These are phyloP conservation scores for Ethmia dodecea DNA, from an alignment of 2,888 invertebrate genomes.

Conservation along the genomic window DNA sequence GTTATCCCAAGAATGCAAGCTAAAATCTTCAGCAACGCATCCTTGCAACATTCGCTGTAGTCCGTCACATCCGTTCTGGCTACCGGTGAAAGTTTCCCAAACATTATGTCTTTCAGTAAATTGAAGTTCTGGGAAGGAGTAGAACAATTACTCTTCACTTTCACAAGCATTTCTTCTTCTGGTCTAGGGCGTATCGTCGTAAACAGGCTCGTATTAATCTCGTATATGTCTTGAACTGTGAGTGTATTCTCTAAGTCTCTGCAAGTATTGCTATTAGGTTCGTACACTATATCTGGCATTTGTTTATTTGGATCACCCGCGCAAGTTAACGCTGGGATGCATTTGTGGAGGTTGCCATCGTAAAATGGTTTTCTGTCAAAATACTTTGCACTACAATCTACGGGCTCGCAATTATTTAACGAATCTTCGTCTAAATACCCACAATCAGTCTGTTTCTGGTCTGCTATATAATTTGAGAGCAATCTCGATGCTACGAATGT, in stretches of 20 bases:
- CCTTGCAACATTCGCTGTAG: constrained; percentile 30
- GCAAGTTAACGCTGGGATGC: constrained; percentile 38
- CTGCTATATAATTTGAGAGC: constrained; percentile 25
- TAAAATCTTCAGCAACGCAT: constrained; percentile 38
- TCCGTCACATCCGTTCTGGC: constrained; percentile 27
- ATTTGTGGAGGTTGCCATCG: constrained; percentile 29
- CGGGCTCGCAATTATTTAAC: constrained; percentile 40
- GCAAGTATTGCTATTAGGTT: constrained; percentile 44
- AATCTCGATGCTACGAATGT: constrained; percentile 18
- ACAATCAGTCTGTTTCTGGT: constrained; percentile 29
- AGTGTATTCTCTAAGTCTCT: constrained; percentile 43
- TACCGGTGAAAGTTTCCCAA: constrained; percentile 38
- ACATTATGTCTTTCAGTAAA: constrained; percentile 42
- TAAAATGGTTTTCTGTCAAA: constrained; percentile 40
- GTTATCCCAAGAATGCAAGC: constrained; percentile 32
- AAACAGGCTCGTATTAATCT: constrained; percentile 43
- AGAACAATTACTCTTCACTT: constrained; percentile 43
- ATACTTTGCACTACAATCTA: constrained; percentile 53
- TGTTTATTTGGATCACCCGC: constrained; percentile 27
- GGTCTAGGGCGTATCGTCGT: constrained; percentile 19
- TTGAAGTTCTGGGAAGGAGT: constrained; percentile 55
- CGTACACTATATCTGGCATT: constrained; percentile 44
- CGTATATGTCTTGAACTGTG: constrained; percentile 43
- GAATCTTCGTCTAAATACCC: constrained; percentile 42
- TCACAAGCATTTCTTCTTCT: constrained; percentile 13